Evolutionary conservation across 2,797 vertebrate genomes (phyloP).

Genomic region (Amniataba percoides): DNA sequence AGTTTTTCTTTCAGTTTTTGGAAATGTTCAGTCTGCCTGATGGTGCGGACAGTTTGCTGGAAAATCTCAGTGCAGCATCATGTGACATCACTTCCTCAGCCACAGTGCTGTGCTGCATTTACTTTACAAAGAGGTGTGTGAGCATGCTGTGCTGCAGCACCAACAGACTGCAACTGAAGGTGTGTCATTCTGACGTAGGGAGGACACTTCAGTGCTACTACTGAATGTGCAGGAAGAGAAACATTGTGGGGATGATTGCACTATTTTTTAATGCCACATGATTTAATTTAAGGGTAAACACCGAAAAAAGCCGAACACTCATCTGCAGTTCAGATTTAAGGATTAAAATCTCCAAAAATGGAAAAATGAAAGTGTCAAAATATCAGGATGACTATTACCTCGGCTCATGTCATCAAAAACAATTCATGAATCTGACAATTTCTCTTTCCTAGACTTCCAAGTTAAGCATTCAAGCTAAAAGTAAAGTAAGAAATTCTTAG

Average conservation of each 20-base stretch:
- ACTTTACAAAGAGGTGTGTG: background rate
- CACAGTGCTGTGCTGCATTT: background rate
- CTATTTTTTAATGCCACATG: background rate
- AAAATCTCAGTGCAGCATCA: background rate
- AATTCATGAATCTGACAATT: slow-evolving; percentile 12
- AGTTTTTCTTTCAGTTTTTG: background rate
- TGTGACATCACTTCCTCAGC: background rate
- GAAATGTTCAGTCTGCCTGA: background rate
- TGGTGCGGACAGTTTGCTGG: background rate
- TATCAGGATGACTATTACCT: background rate
- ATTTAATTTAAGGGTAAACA: background rate
- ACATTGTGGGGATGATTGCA: background rate
- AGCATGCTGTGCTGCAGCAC: background rate
- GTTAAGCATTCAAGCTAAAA: slow-evolving; percentile 21
- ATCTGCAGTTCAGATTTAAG: background rate
- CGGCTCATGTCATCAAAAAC: slow-evolving; percentile 26
- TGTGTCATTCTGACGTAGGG: background rate
- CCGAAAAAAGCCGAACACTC: background rate
- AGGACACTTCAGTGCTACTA: background rate
- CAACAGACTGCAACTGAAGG: background rate
- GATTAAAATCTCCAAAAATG: background rate
- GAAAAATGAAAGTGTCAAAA: background rate
- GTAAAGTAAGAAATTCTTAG: background rate
- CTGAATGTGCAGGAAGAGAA: background rate
- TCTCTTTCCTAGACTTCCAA: slow-evolving; percentile 6